Evolutionary conservation across 2,888 invertebrate genomes (phyloP).

Genomic region (Caenorhabditis wallacei): DNA sequence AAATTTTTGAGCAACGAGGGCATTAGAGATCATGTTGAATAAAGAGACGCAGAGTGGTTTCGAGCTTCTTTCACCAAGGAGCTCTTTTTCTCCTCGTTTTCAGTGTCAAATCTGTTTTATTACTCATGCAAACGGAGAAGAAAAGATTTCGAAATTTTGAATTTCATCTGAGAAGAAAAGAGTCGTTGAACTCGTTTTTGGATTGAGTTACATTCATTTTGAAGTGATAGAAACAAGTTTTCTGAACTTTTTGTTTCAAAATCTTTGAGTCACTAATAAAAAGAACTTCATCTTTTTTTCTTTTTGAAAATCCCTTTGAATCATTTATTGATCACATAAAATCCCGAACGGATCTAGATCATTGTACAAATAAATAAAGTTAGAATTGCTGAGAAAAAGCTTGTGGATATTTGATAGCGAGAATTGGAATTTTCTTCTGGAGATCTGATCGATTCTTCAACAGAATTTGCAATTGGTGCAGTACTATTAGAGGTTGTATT

Average conservation of each 20-base stretch:
- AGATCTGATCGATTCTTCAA: neutral
- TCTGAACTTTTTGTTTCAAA: conserved; percentile 1
- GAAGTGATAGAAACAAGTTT: neutral
- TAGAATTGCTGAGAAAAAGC: conserved; percentile 24
- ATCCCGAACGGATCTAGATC: too few species aligned
- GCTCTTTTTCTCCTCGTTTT: conserved; percentile 43
- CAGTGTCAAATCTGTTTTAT: conserved; percentile 37
- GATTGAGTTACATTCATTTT: conserved; percentile 19
- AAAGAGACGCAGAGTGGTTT: conserved; percentile 33
- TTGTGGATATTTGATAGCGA: conserved; percentile 16
- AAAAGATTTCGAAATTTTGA: conserved; percentile 38
- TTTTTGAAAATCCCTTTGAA: neutral
- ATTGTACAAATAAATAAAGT: conserved; percentile 32
- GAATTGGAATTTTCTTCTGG: conserved; percentile 17
- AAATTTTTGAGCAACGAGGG: conserved; percentile 40
- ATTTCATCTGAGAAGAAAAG: neutral
- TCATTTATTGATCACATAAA: too few species aligned
- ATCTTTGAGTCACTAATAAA: neutral
- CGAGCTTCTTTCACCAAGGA: conserved; percentile 32
- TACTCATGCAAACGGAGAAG: conserved; percentile 24
- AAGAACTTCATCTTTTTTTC: neutral
- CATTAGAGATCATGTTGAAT: conserved; percentile 19
- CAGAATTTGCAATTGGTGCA: neutral
- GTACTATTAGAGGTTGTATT: neutral
- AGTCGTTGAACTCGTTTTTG: neutral